A percentile compares a stretch with the other conserved stretches of the same genome.
phyloP scores from a whole-genome alignment of 2,888 invertebrate species.

The Lacanobia wlatinum region DNA sequence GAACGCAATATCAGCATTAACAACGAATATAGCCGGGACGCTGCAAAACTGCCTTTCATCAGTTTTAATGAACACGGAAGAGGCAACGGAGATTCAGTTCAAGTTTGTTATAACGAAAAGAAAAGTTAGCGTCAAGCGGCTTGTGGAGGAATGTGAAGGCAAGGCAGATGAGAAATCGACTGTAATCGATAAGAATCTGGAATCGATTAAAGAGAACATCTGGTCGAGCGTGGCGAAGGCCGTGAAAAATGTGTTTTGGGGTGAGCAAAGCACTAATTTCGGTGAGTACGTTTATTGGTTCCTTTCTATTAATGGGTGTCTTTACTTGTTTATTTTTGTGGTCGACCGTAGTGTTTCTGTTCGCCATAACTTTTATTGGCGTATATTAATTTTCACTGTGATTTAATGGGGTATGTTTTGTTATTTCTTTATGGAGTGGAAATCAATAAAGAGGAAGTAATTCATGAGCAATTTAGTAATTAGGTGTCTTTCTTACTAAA shows the following conservation, averaged over 20 bases:
- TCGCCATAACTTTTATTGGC: constrained; percentile 31
- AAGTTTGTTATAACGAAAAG: constrained; percentile 87
- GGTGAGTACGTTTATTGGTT: constrained; percentile 70
- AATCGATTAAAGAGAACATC: constrained; percentile 83
- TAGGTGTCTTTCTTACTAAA: too few species aligned
- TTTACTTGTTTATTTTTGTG: constrained; percentile 59
- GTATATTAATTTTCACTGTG: constrained; percentile 40
- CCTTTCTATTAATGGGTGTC: constrained; percentile 43
- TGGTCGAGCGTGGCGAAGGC: constrained; percentile 86
- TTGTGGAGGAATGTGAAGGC: constrained; percentile 71
- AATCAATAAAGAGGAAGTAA: not conserved
- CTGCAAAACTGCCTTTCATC: constrained; percentile 83
- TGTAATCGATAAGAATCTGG: constrained; percentile 71
- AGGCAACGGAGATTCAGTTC: constrained; percentile 88
- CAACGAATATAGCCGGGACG: constrained; percentile 84
- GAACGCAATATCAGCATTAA: constrained; percentile 81
- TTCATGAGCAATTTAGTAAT: too few species aligned
- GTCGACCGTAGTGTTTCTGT: constrained; percentile 28
- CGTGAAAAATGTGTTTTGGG: constrained; percentile 87
- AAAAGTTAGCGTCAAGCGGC: constrained; percentile 82
- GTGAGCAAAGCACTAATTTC: constrained; percentile 75
- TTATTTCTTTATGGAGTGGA: not conserved
- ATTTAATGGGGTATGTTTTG: not conserved
- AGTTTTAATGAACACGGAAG: constrained; percentile 80
- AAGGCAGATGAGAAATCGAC: constrained; percentile 69